Conservation (phyloP, 1,140 invertebrate species). For the Helicoverpa armigera region DNA sequence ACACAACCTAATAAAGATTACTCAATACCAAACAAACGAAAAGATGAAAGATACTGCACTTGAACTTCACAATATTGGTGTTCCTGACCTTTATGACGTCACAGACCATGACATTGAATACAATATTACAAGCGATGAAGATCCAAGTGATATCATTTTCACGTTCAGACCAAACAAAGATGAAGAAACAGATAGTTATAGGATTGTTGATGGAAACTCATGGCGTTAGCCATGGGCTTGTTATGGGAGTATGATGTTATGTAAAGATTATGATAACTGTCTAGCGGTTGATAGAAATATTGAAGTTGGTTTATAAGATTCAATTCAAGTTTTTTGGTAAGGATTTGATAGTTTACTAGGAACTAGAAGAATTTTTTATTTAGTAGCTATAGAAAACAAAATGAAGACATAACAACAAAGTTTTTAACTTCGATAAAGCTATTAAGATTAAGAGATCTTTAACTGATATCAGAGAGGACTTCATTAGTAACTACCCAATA, state of each 20-base stretch:
- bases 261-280: background rate
- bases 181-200: conserved; percentile 32
- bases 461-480: no score
- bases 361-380: no score
- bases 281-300: no score
- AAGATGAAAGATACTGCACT: conserved; percentile 56
- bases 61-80: conserved; percentile 56
- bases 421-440: no score
- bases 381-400: no score
- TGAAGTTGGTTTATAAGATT: no score
- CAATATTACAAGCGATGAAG: conserved; percentile 59
- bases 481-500: background rate
- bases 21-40: conserved; percentile 38
- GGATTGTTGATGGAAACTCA: conserved; percentile 1
- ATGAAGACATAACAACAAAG: no score
- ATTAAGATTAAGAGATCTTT: no score
- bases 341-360: no score
- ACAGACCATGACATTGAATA: conserved; percentile 48
- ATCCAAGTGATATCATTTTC: conserved; percentile 69
- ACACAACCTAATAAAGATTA: background rate
- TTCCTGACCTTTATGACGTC: conserved; percentile 57
- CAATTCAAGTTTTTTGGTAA: no score
- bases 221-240: background rate
- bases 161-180: conserved; percentile 55
- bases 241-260: conserved; percentile 1